phyloP scores from a whole-genome alignment of 2,797 vertebrate species.

The Xerus rutilus region DNA sequence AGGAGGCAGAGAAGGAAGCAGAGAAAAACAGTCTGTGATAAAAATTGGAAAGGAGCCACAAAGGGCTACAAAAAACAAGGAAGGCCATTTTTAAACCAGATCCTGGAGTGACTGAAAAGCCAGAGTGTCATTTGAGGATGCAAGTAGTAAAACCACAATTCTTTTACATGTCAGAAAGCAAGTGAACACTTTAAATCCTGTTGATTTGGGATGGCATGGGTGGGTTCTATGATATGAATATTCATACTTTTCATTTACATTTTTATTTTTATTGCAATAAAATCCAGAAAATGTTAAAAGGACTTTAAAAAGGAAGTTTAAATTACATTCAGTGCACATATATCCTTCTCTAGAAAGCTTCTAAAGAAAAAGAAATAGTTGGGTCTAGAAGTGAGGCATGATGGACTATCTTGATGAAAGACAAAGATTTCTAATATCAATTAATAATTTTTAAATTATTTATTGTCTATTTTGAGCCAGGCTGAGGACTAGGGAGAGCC shows the following conservation, averaged over 20 bases:
- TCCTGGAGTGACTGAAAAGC: conserved; percentile 66
- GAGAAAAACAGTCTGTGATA: conserved; percentile 80
- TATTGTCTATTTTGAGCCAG: conserved; percentile 23
- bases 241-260: conserved; percentile 62
- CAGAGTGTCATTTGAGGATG: conserved; percentile 76
- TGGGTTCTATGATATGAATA: conserved; percentile 25
- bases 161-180: conserved; percentile 59
- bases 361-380: conserved; percentile 9
- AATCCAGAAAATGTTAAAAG: conserved; percentile 67
- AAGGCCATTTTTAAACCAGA: conserved; percentile 74
- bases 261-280: conserved; percentile 68
- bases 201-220: neutral
- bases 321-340: conserved; percentile 21
- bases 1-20: conserved; percentile 73
- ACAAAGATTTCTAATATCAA: conserved; percentile 10
- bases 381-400: neutral
- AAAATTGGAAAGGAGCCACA: conserved; percentile 77
- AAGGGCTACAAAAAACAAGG: conserved; percentile 71
- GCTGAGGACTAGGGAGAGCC: conserved; percentile 6
- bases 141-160: conserved; percentile 57
- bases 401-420: conserved; percentile 7
- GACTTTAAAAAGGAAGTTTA: neutral
- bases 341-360: conserved; percentile 62
- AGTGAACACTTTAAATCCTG: neutral
- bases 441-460: neutral